These are phyloP conservation scores for Otocyon megalotis DNA, from an alignment of 2,113 vertebrate genomes.

Conservation along the genomic window DNA sequence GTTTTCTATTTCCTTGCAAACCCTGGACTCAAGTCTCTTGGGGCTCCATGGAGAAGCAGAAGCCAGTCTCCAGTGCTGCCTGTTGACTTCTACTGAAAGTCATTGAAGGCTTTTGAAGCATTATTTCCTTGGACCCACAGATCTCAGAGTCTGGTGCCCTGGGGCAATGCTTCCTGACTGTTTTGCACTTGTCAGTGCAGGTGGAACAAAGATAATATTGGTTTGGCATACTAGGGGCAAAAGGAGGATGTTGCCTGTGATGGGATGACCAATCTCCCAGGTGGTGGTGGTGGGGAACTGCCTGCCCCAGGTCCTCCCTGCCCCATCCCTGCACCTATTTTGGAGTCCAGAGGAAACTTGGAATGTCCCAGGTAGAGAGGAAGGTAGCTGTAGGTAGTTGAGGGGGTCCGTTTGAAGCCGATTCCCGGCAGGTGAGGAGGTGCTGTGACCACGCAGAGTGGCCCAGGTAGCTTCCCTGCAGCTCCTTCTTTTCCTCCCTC, in stretches of 20 bases:
- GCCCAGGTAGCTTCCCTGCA: not conserved
- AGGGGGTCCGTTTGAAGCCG: not conserved
- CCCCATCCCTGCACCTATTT: not conserved
- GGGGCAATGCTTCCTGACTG: not conserved
- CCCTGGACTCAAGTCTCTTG: not conserved
- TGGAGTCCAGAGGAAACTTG: not conserved
- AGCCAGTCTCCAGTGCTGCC: not conserved
- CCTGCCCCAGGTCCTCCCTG: not conserved
- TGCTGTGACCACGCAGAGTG: not conserved
- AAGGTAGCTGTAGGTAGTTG: not conserved
- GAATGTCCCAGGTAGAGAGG: not conserved
- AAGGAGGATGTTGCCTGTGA: not conserved
- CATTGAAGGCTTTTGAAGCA: not conserved
- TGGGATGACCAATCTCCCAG: not conserved
- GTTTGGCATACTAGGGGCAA: not conserved
- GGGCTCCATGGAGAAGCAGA: not conserved
- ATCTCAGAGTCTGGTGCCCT: not conserved
- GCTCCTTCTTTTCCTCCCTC: not conserved
- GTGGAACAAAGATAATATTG: not conserved
- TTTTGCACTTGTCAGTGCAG: not conserved
- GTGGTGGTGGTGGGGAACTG: rapidly evolving
- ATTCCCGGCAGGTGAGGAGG: not conserved
- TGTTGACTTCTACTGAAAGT: not conserved
- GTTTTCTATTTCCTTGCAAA: not conserved
- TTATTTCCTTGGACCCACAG: not conserved